Evolutionary conservation across 35 echinoderm and acorn worm species (phyloP).

Genomic region (Heliocidaris tuberculata): DNA sequence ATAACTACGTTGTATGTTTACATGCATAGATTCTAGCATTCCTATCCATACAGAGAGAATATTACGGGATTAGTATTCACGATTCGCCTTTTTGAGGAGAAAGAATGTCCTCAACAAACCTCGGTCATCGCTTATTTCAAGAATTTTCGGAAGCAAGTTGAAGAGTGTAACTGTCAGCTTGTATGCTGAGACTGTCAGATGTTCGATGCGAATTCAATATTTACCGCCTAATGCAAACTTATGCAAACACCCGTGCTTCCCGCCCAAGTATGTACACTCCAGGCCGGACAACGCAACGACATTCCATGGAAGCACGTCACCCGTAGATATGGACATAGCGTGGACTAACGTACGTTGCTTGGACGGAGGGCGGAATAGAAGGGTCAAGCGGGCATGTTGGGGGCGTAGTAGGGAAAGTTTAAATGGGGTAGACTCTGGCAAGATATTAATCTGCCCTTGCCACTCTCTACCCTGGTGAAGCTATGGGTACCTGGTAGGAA

Average conservation of each 20-base stretch:
- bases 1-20: background rate
- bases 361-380: no score
- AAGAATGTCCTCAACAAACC: background rate
- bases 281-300: background rate
- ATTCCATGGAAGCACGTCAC: background rate
- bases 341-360: background rate
- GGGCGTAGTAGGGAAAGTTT: no score
- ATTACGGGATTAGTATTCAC: background rate
- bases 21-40: background rate
- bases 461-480: no score
- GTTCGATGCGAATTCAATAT: slow-evolving; percentile 40
- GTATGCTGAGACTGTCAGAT: slow-evolving; percentile 21
- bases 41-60: no score
- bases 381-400: no score
- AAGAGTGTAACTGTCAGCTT: slow-evolving; percentile 24
- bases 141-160: background rate
- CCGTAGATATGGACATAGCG: background rate
- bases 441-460: no score
- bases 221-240: slow-evolving; percentile 30
- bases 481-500: no score
- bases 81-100: background rate
- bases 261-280: background rate
- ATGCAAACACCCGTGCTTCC: slow-evolving; percentile 28
- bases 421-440: no score
- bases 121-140: background rate